These are phyloP conservation scores for Paelopatides confundens DNA, from an alignment of 53 echinoderm and acorn worm species.

Conservation along the genomic window DNA sequence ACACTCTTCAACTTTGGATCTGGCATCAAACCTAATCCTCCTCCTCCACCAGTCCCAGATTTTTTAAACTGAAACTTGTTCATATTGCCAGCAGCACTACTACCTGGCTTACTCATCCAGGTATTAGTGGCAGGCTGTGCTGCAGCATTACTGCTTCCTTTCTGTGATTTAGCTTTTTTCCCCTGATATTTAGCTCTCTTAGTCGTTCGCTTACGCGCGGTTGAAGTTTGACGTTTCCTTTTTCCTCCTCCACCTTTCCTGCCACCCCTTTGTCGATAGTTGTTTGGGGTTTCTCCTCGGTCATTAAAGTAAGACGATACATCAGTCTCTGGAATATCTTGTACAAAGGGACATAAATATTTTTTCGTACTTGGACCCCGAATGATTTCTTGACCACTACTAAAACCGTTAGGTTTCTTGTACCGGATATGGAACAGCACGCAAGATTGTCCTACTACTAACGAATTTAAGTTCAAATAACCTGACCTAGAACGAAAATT, in stretches of 20 bases:
- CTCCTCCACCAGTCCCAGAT: constrained; percentile 30
- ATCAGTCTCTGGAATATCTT: not conserved
- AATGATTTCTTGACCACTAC: too few relatives aligned
- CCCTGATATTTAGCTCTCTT: constrained; percentile 65
- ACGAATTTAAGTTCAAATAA: too few relatives aligned
- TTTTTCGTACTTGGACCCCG: too few relatives aligned
- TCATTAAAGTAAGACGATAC: constrained; percentile 31
- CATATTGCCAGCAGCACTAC: constrained; percentile 9
- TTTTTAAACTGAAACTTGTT: constrained; percentile 74
- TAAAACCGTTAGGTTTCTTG: too few relatives aligned
- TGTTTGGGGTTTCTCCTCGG: not conserved
- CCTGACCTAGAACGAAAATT: too few relatives aligned
- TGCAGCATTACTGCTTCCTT: not conserved
- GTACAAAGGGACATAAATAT: not conserved
- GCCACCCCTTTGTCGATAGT: not conserved
- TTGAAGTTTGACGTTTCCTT: constrained; percentile 70
- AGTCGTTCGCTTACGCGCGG: constrained; percentile 39
- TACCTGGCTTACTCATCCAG: not conserved
- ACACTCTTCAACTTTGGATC: constrained; percentile 72
- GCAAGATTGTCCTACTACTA: too few relatives aligned
- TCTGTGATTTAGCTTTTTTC: constrained; percentile 40
- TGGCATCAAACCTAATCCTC: constrained; percentile 79
- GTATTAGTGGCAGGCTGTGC: not conserved
- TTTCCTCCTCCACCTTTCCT: constrained; percentile 10
- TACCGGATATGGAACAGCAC: too few relatives aligned